A percentile compares a stretch with the other conserved stretches of the same genome.
phyloP scores from a whole-genome alignment of 1,140 invertebrate species.

The Centruroides vittatus region DNA sequence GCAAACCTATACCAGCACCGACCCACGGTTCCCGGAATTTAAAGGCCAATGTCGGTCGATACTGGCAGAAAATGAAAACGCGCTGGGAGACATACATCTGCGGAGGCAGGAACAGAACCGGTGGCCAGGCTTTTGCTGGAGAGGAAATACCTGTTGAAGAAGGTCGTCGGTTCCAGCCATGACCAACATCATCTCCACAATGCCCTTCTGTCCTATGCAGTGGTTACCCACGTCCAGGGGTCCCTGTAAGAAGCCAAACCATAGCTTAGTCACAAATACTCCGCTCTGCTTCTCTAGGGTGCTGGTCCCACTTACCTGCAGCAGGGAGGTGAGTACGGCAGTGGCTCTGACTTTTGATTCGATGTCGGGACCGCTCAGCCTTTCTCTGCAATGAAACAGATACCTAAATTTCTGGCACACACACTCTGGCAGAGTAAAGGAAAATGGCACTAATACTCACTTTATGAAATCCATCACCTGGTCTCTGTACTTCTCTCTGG shows the following conservation, averaged over 20 bases:
- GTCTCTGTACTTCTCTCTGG: slow-evolving; percentile 54
- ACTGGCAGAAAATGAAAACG: too few species aligned
- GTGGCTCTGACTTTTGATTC: slow-evolving; percentile 80
- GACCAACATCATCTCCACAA: slow-evolving; percentile 91
- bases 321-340: slow-evolving; percentile 75
- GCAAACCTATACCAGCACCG: too few species aligned
- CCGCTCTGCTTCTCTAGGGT: too few species aligned
- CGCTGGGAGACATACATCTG: too few species aligned
- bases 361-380: slow-evolving; percentile 65
- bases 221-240: slow-evolving; percentile 88
- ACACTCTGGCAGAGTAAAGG: not conserved
- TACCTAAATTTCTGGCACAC: too few species aligned
- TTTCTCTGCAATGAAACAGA: slow-evolving; percentile 39
- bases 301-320: slow-evolving; percentile 37
- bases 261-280: too few species aligned
- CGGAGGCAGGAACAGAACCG: too few species aligned
- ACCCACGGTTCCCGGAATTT: too few species aligned
- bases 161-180: slow-evolving; percentile 75
- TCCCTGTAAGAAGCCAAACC: slow-evolving; percentile 35
- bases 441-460: not conserved
- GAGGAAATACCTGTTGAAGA: slow-evolving; percentile 41
- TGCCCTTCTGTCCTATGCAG: slow-evolving; percentile 77
- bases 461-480: slow-evolving; percentile 75
- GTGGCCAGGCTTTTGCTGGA: too few species aligned
- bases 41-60: too few species aligned